A percentile compares a stretch with the other conserved stretches of the same genome.
Evolutionary conservation across 2,797 vertebrate genomes (phyloP).

Genomic region (Sus cebifrons): DNA sequence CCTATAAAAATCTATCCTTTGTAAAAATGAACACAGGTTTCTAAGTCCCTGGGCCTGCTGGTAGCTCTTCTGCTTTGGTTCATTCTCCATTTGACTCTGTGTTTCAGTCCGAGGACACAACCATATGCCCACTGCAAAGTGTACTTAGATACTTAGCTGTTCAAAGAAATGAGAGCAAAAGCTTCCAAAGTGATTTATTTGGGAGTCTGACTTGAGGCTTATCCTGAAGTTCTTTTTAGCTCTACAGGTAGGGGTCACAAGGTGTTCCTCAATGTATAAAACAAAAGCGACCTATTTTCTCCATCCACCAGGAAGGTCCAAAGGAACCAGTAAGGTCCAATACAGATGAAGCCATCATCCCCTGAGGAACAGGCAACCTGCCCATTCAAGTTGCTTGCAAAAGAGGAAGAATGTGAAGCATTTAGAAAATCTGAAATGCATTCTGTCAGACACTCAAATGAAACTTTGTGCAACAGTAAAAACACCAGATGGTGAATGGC

Average conservation of each 20-base stretch:
- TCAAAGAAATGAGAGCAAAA: conserved; percentile 64
- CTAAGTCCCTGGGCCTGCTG: background rate
- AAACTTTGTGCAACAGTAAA: conserved; percentile 60
- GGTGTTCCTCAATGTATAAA: background rate
- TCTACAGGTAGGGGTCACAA: background rate
- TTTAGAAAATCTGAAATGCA: conserved; percentile 76
- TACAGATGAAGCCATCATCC: background rate
- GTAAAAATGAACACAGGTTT: background rate
- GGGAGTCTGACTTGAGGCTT: background rate
- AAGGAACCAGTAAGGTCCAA: background rate
- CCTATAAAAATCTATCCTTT: background rate
- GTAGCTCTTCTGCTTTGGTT: background rate
- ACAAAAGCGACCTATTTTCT: conserved; percentile 59
- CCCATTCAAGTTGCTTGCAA: conserved; percentile 61
- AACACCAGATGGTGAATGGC: conserved; percentile 61
- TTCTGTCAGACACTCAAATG: conserved; percentile 69
- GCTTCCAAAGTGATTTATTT: conserved; percentile 4
- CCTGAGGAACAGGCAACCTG: conserved; percentile 67
- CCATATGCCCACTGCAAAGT: background rate
- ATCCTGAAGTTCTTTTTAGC: background rate
- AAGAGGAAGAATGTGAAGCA: conserved; percentile 79
- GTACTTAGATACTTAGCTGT: background rate
- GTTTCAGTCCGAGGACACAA: background rate
- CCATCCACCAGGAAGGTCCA: background rate
- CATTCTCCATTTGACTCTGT: background rate